phyloP scores from a whole-genome alignment of 1,140 invertebrate genomes.

The Drosophila tropicalis region DNA sequence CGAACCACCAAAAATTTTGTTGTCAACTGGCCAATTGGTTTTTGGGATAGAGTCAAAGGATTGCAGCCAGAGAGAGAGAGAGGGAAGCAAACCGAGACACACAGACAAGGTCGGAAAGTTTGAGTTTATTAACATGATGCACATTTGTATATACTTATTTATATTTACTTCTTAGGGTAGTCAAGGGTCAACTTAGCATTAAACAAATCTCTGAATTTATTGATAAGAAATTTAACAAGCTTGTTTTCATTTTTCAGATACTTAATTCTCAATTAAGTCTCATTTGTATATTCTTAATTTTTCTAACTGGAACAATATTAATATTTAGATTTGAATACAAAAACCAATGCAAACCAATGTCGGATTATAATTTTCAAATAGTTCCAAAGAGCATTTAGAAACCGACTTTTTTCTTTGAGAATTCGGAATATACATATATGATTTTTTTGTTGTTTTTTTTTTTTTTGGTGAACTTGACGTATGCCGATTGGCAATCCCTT shows the following conservation, averaged over 20 bases:
- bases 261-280: too few species aligned
- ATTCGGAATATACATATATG: constrained; percentile 19
- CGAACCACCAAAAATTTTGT: constrained; percentile 80
- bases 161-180: background rate
- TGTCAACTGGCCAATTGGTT: constrained; percentile 77
- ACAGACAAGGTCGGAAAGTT: constrained; percentile 59
- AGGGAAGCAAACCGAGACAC: constrained; percentile 15
- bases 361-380: too few species aligned
- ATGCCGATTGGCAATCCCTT: constrained; percentile 24
- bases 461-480: constrained; percentile 25
- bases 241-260: too few species aligned
- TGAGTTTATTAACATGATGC: constrained; percentile 70
- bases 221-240: too few species aligned
- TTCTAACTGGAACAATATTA: too few species aligned
- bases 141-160: background rate
- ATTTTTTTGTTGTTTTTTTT: background rate
- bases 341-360: too few species aligned
- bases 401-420: background rate
- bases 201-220: too few species aligned
- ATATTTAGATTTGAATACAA: too few species aligned
- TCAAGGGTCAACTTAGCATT: background rate
- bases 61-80: background rate
- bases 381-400: background rate
- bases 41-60: background rate
- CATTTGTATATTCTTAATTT: too few species aligned